Percentiles rank a stretch among this genome's conserved stretches.
phyloP scores from a whole-genome alignment of 2,797 vertebrate species.

The Sebastes umbrosus region DNA sequence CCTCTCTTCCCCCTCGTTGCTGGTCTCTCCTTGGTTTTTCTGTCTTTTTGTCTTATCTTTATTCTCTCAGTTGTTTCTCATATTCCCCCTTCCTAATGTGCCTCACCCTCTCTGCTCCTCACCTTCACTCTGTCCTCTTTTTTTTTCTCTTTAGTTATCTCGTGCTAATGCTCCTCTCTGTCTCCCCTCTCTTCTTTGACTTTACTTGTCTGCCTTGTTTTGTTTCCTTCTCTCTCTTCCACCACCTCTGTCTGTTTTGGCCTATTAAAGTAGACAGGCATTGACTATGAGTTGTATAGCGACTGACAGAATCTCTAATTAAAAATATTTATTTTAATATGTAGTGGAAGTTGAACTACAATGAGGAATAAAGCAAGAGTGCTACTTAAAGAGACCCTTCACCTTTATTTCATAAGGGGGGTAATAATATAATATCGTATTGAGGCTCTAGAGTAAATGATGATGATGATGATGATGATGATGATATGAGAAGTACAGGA shows the following conservation, averaged over 20 bases:
- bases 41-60: slow-evolving; percentile 31
- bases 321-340: slow-evolving; percentile 57
- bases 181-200: background rate
- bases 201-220: slow-evolving; percentile 4
- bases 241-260: background rate
- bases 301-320: slow-evolving; percentile 50
- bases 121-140: slow-evolving; percentile 3
- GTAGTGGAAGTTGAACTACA: slow-evolving; percentile 6
- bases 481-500: background rate
- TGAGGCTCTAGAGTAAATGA: background rate
- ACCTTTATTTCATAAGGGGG: background rate
- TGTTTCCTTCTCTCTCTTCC: background rate
- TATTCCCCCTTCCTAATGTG: slow-evolving; percentile 21
- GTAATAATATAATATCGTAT: background rate
- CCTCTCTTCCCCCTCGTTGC: background rate
- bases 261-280: slow-evolving; percentile 5
- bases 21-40: slow-evolving; percentile 7
- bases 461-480: background rate
- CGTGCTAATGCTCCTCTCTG: background rate
- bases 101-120: slow-evolving; percentile 19
- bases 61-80: slow-evolving; percentile 19
- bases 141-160: slow-evolving; percentile 1
- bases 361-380: background rate
- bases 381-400: background rate
- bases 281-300: slow-evolving; percentile 2